Conservation (phyloP, 2,888 invertebrate genomes). For the Dusona sp. region DNA sequence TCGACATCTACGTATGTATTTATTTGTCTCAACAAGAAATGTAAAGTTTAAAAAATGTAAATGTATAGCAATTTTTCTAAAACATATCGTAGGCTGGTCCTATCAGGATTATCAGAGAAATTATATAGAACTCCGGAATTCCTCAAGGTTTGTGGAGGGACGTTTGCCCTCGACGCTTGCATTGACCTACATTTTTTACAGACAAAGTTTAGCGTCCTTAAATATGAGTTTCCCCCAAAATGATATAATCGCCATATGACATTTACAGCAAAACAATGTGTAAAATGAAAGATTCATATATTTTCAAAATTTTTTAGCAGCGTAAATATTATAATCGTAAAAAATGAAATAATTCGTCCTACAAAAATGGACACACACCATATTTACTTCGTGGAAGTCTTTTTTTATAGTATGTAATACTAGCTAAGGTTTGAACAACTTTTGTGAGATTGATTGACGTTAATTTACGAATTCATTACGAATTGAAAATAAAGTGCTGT, state of each 20-base stretch:
- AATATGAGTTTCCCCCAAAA: background rate
- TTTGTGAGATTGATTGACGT: background rate
- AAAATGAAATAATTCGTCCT: too few relatives aligned
- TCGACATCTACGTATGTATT: too few relatives aligned
- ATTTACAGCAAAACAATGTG: too few relatives aligned
- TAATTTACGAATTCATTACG: background rate
- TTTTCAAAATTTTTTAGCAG: too few relatives aligned
- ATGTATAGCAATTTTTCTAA: background rate
- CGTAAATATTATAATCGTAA: too few relatives aligned
- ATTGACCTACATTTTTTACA: constrained; percentile 1
- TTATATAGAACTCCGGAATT: background rate
- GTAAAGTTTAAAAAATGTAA: background rate
- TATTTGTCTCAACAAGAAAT: background rate
- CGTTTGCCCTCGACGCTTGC: background rate
- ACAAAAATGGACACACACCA: too few relatives aligned
- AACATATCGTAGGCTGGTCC: background rate
- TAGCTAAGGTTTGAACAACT: background rate
- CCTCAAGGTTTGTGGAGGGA: background rate
- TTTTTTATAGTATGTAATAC: background rate
- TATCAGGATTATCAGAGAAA: background rate
- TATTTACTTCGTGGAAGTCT: too few relatives aligned
- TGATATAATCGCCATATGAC: background rate
- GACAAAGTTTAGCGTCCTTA: background rate
- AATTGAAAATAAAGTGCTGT: background rate
- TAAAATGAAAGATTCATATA: too few relatives aligned